Evolutionary conservation across 2,113 vertebrate species (phyloP).

Genomic region (Syngnathus floridae): DNA sequence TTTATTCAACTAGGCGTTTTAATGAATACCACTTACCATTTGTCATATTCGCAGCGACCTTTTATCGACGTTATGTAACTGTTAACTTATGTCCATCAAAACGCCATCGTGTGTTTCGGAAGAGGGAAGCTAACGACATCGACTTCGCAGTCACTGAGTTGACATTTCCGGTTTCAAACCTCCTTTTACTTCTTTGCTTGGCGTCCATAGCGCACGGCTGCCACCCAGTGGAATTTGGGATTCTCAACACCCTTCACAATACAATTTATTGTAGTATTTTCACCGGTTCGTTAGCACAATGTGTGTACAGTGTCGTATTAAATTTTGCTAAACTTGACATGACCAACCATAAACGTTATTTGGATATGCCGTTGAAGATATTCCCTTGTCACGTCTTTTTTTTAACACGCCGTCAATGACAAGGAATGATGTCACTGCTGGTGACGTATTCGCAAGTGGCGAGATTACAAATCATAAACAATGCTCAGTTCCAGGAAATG

Average conservation of each 20-base stretch:
- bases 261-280: not conserved
- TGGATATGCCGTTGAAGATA: not conserved
- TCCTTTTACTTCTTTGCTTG: conserved; percentile 28
- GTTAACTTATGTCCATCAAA: conserved; percentile 20
- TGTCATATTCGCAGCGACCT: conserved; percentile 62
- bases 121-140: not conserved
- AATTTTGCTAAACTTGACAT: not conserved
- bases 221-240: conserved; percentile 23
- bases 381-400: not conserved
- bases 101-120: conserved; percentile 35
- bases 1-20: not conserved
- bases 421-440: not conserved
- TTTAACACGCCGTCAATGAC: not conserved
- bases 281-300: not conserved
- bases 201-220: not conserved
- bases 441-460: not conserved
- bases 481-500: not conserved
- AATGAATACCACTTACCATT: conserved; percentile 58
- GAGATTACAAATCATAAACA: not conserved
- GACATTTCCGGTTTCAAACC: conserved; percentile 50
- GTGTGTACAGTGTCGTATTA: not conserved
- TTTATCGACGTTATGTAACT: conserved; percentile 14
- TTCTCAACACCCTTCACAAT: not conserved
- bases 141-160: conserved; percentile 18
- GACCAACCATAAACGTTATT: not conserved